These are phyloP conservation scores for Syrista parreyssii DNA, from an alignment of 2,888 invertebrate species.

Conservation along the genomic window DNA sequence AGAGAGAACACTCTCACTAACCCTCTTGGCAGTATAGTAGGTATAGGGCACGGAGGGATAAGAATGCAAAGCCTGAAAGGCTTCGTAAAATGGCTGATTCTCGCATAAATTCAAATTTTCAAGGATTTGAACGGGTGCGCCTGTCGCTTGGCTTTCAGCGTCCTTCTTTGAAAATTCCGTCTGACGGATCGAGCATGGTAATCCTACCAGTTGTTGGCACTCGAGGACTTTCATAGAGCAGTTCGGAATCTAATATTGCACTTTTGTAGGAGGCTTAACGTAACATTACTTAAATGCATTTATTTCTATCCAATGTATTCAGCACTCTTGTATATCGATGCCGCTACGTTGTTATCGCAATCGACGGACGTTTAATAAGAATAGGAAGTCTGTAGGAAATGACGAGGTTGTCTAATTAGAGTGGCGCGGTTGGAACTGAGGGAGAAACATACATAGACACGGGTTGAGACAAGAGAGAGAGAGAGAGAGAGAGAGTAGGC, in stretches of 20 bases:
- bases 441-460: not conserved
- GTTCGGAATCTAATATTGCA: not conserved
- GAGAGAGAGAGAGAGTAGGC: not conserved
- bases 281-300: not conserved
- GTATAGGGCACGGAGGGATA: not conserved
- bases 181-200: not conserved
- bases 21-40: not conserved
- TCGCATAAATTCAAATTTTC: slow-evolving; percentile 37
- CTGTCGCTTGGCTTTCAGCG: not conserved
- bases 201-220: not conserved
- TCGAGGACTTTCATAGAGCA: not conserved
- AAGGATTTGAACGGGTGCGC: not conserved
- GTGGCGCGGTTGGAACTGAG: slow-evolving; percentile 13
- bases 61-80: slow-evolving; percentile 11
- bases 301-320: not conserved
- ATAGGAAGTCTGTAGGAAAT: slow-evolving; percentile 22
- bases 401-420: slow-evolving; percentile 39
- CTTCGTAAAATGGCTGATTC: slow-evolving; percentile 37
- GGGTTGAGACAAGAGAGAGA: slow-evolving; percentile 8
- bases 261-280: not conserved
- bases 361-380: not conserved
- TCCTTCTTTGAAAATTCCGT: slow-evolving; percentile 5
- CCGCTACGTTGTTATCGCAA: not conserved
- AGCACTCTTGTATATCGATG: not conserved
- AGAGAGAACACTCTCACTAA: not conserved